These are phyloP conservation scores for Podabrus alpinus DNA, from an alignment of 2,888 invertebrate genomes.

Conservation along the genomic window DNA sequence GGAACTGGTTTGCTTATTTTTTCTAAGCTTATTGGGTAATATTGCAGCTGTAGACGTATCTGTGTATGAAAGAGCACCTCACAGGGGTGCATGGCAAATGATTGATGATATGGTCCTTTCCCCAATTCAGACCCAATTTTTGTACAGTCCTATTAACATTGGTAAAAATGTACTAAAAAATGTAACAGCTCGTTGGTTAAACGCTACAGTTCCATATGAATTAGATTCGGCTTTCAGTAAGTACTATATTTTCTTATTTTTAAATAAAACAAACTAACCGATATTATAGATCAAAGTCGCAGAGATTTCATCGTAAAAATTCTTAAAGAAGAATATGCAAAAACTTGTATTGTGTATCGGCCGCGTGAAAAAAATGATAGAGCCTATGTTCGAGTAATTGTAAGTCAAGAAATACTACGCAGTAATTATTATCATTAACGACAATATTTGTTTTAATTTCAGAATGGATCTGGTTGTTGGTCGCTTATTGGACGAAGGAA, in stretches of 20 bases:
- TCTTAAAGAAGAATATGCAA: not conserved
- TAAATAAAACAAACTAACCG: not conserved
- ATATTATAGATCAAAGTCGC: not conserved
- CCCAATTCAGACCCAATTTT: not conserved
- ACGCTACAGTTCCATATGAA: not conserved
- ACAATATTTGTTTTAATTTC: not conserved
- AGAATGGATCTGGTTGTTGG: constrained; percentile 16
- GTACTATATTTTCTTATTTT: not conserved
- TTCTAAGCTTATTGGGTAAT: not conserved
- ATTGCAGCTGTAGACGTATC: not conserved
- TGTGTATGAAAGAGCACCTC: too few species aligned
- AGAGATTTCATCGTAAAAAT: not conserved
- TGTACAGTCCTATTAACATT: not conserved
- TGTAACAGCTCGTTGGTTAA: not conserved
- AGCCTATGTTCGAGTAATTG: constrained; percentile 4
- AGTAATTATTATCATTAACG: not conserved
- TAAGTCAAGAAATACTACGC: constrained; percentile 4
- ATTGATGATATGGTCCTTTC: not conserved
- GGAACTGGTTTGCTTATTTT: too few species aligned
- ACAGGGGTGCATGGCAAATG: not conserved
- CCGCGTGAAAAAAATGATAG: not conserved
- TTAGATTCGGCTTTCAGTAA: not conserved
- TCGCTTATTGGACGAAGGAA: constrained; percentile 18
- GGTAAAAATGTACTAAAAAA: not conserved
- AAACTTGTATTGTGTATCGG: not conserved